Base-by-base conservation (phyloP, 2,888 invertebrate genomes). In the Eristalinus aeneus region DNA sequence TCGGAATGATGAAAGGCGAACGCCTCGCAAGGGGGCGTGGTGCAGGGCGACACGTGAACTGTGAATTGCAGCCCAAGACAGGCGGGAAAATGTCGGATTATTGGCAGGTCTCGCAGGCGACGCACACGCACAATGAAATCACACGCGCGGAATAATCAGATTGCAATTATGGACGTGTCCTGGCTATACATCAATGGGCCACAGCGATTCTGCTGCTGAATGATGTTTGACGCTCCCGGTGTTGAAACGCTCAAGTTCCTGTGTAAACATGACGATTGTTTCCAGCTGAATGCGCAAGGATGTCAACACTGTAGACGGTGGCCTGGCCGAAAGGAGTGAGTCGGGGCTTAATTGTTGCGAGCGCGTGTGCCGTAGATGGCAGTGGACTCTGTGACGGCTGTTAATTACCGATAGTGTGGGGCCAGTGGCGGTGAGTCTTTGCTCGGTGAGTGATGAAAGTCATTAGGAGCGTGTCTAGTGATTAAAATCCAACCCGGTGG, bases 111-210 rank as follows among this genome's bases (percentile, higher is more conserved):
- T 69, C 82, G 60, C 73, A 82, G 69, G 65, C 86, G 86, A 82
- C 86, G 0, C 39, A 46, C 39, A 46, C 46, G 46, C 71, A 86
- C 77, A 86, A 82, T 82, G 69, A 86, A 86, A 78, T 77, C 86
- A 82, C 86, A 86, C 86, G 86, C 82, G 86, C 86, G 86, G 86
- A 86, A 86, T 86, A 86, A 86, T 86, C 86, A 86, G 86, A 86
- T 86, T 86, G 82, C 86, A 86, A 86, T 86, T 86, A 86, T 65
- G 39, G 27, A 46, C 65, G 32, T 36, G 63, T 64, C 3, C 34
- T 36, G 63, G 54, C 63, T 23, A 32, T 54, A 72, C 56, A 79
- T 71, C 64, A 46, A 72, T 34, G 34, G 61, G 68, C 64, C 46
- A 69, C 36, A 69, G 32, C 60, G 67, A 63, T 34, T 32, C 76